Conservation (phyloP, 2,797 vertebrate genomes). For the Manis crassicaudata region DNA sequence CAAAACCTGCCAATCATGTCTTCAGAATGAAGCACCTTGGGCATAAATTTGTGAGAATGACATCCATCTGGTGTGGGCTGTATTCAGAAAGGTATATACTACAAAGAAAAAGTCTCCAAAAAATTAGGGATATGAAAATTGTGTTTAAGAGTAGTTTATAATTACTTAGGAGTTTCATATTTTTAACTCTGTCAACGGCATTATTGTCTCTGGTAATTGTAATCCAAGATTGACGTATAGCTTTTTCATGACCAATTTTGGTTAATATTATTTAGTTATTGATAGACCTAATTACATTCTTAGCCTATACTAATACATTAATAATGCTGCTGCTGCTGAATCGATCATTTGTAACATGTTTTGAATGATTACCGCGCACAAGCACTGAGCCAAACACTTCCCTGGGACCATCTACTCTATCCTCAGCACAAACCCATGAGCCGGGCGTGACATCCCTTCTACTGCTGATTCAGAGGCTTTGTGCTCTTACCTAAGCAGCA, state of each 20-base stretch:
- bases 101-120: constrained; percentile 45
- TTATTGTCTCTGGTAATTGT: neutral
- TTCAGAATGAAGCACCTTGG: neutral
- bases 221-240: neutral
- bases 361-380: neutral
- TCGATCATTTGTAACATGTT: neutral
- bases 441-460: neutral
- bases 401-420: neutral
- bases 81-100: neutral
- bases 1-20: neutral
- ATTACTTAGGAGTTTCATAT: neutral
- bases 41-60: neutral
- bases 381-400: neutral
- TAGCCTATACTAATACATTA: neutral
- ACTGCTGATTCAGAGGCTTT: neutral
- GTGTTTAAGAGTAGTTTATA: constrained; percentile 18
- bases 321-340: neutral
- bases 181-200: neutral
- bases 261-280: too few relatives aligned
- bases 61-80: neutral
- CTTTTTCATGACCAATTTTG: neutral
- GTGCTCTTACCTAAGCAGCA: neutral
- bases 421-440: neutral
- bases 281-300: too few relatives aligned
- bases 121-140: constrained; percentile 19